Base-by-base conservation (phyloP, 1,140 invertebrate genomes). In the Neuroterus valhalla region DNA sequence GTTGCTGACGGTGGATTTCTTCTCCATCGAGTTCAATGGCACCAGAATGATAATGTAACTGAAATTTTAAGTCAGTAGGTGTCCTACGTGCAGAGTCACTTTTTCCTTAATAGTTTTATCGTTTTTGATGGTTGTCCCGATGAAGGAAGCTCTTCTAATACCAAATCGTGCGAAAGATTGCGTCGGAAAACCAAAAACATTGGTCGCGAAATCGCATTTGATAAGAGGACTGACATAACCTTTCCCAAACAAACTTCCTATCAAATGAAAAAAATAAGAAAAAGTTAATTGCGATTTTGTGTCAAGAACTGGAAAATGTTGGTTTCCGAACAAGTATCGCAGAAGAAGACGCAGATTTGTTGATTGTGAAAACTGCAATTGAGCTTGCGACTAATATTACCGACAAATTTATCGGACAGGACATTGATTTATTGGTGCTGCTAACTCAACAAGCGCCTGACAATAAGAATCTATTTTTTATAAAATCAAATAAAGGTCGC, bases 351-450 rank as follows among this genome's bases (percentile, higher is more conserved):
- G 68, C 68, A 3, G 69, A 70, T 38, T 2, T 52, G n/a, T 2
- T 38, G 31, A 38, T 70, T 21, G 69, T 70, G 2, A 23, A 70
- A 52, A 50, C 46, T 26, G 46, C 46, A n/a, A 26, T 70, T 5
- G 19, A 15, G 11, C 21, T 3, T 11, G 48, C 21, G 10, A 19
- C 21, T n/a, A 11, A n/a, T 1, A n/a, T n/a, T 26, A 11, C 44
- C 17, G 45, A 42, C 12, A 45, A 38, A 50, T 6, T 42, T 38
- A 15, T 70, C 15, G 23, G 48, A 38, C 48, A 70, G 14, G 48
- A 70, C 12, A 52, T 70, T n/a, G 45, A 48, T 48, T 48, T 48
- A 48, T n/a, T 48, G 1, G 45, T 48, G 15, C 14, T 48, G 17
- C 17, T 48, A 48, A 15, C 15, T n/a, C 45, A 48, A 15, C 17